Base-by-base conservation (phyloP, 1,140 invertebrate species). In the Laodelphax striatellus region DNA sequence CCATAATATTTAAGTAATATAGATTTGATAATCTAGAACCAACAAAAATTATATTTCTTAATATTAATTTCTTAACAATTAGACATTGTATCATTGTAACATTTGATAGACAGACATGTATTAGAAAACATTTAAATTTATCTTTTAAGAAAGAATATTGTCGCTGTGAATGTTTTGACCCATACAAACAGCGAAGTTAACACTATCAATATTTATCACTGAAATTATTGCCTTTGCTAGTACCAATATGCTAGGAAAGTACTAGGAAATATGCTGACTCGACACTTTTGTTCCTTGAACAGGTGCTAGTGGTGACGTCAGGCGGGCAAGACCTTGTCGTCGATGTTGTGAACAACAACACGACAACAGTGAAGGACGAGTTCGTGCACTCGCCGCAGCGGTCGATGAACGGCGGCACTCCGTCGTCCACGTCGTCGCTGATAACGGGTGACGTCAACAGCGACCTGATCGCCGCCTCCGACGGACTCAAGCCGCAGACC, bases 391-490 rank as follows among this genome's bases (percentile, higher is more conserved):
- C 74, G 11, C 75, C 75, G 34, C 74, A 76, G 64, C 67, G 76
- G 44, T 76, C 74, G 17, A 72, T 76, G 62, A 76, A 75, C 72
- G 77, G 72, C 24, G 77, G 72, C 22, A 75, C 75, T 21, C 75
- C 75, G 11, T 75, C 75, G 28, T 73, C 72, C 22, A 74, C 75
- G 59, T 75, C 75, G 61, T 76, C 75, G 53, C 67, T 75, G 28
- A 70, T 75, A 65, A 70, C 72, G 55, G 70, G 70, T 65, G 75
- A 75, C 61, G 71, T 71, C 65, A 70, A 66, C 59, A 63, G 66
- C n/a, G 71, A 71, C 38, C 70, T 76, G 34, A 81, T 80, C 64
- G 78, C 79, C 52, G 76, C 78, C 60, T 69, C 74, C 13, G 73
- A 71, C 9, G 78, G 74, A 58, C 76, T 74, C 71, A 81, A 72